Base-by-base conservation (phyloP, 2,888 invertebrate species). In the Escarpia spicata region DNA sequence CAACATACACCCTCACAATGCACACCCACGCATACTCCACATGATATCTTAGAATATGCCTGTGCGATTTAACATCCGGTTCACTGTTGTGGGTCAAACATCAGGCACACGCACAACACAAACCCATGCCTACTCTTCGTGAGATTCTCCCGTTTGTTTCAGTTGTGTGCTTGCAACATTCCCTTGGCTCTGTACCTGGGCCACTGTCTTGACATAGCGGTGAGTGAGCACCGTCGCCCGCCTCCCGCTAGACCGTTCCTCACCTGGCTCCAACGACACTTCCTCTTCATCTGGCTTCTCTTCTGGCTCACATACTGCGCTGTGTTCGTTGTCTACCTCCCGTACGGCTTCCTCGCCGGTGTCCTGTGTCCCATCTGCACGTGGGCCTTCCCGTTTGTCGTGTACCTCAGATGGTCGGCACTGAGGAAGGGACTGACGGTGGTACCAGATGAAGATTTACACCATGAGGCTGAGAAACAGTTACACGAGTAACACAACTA, bases 271-370 rank as follows among this genome's bases (percentile, higher is more conserved):
- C 37, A 90, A 12, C 52, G 43, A 19, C 92, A 92, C 90, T 92
- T 92, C 44, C 19, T 31, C 44, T 52, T 19, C 37, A 10, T 31
- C 31, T 44, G 90, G 75, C 91, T 91, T 43, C n/a, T 92, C 2
- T 91, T n/a, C 12, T 93, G 93, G 75, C 37, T 94, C 44, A 43
- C 52, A 19, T 89, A 93, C 90, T 93, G 94, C 92, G 92, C 92
- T 90, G 52, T 92, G 58, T 95, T 95, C 45, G 31, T 94, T 37
- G 89, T 94, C 43, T 92, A 96, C 43, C 60, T 96, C 96, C 95
- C 98, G 31, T 98, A 98, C 96, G 98, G 98, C 15, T 97, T 97
- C 0, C 96, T 98, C 95, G 98, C 98, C 0, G 97, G 98, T 93
- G 94, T 98, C 92, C 97, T 98, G 93, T 98, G 98, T 92, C 98